Evolutionary conservation across 2,888 invertebrate genomes (phyloP).

Genomic region (Sericinus montela): DNA sequence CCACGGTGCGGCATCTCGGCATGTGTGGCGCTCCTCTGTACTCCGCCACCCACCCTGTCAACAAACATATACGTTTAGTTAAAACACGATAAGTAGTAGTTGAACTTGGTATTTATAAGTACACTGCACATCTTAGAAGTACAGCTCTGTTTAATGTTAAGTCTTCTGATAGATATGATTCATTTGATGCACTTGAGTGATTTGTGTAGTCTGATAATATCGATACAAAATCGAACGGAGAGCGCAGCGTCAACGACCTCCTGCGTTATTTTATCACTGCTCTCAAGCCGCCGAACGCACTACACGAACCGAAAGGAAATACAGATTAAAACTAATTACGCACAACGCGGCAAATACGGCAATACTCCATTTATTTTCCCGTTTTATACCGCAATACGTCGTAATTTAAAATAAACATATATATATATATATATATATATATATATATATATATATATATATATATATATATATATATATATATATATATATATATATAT

Average conservation of each 20-base stretch:
- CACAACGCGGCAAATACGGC: slow-evolving; percentile 8
- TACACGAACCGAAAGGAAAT: slow-evolving; percentile 30
- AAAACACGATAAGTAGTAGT: too few relatives aligned
- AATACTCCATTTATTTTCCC: slow-evolving; percentile 18
- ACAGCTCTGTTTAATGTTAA: background rate
- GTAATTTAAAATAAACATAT: background rate
- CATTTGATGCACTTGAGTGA: slow-evolving; percentile 20
- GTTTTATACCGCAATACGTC: slow-evolving; percentile 8
- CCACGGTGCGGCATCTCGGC: slow-evolving; percentile 74
- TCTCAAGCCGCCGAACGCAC: slow-evolving; percentile 23
- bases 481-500: too few relatives aligned
- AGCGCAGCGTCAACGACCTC: slow-evolving; percentile 27
- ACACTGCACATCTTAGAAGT: too few relatives aligned
- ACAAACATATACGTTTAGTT: slow-evolving; percentile 29
- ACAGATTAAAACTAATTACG: slow-evolving; percentile 37
- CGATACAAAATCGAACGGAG: slow-evolving; percentile 21
- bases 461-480: too few relatives aligned
- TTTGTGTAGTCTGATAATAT: slow-evolving; percentile 15
- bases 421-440: too few relatives aligned
- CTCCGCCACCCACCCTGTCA: slow-evolving; percentile 62
- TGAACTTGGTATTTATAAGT: too few relatives aligned
- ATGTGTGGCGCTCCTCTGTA: slow-evolving; percentile 74
- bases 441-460: too few relatives aligned
- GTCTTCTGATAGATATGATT: slow-evolving; percentile 12
- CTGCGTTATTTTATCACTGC: slow-evolving; percentile 24